Evolutionary conservation across 1,140 invertebrate genomes (phyloP), one percentile per base, ranked within the genome.

Genomic region (Saccostrea cuccullata): DNA sequence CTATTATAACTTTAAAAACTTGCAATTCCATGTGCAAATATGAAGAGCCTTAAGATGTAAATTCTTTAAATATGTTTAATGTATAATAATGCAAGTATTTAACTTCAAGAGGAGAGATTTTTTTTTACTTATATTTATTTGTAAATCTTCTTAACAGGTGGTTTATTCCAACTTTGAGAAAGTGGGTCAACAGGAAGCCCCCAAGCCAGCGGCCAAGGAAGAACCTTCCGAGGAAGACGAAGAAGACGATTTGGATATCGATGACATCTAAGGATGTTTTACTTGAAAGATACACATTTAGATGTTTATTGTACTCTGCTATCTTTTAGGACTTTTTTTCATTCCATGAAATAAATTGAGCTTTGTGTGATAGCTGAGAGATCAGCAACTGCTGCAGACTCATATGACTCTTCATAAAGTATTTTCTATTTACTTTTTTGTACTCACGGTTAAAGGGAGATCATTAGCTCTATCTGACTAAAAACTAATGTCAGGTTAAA

Each of bases 141-240:
- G 20, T 58, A 40, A 55, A 12, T 86, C 84, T 55, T 85, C 87
- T 84, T 87, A 91, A 12, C 89, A 95, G 94, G 93, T 95, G 89
- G 94, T 93, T 4, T 95, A 94, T 88, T 93, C 94, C 11, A 92
- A 90, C 82, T 91, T 93, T 55, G 92, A 91, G 55, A 94, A 93
- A 86, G 92, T 94, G 85, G 94, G 93, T 56, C 91, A 92, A 47
- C 23, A 77, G 30, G 70, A 77, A 77, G 89, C 93, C 55, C 92
- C 89, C n/a, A 84, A 91, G 13, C 88, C 90, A 84, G 88, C 87
- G 23, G 83, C 85, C 5, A 91, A 90, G 86, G 85, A 67, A 47
- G 73, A 89, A 67, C 83, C 83, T 47, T 55, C 83, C 55, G 88
- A 86, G 6, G 88, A 87, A 12, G 89, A 89, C 3, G 91, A 91